phyloP scores from a whole-genome alignment of 1,140 invertebrate species.

The Phthorimaea operculella region DNA sequence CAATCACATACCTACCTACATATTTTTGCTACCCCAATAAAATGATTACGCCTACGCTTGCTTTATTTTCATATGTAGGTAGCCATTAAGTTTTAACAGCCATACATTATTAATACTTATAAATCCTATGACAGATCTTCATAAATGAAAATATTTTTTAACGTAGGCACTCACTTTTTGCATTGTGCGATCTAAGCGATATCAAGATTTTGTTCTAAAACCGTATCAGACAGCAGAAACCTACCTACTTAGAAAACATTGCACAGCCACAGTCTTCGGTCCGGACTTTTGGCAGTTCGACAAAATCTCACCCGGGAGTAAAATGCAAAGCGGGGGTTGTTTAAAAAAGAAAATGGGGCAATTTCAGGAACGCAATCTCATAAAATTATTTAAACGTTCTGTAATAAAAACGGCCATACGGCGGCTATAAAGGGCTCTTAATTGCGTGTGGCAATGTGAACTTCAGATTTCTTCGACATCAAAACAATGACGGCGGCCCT shows the following conservation, averaged over 20 bases:
- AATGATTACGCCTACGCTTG: too few relatives aligned
- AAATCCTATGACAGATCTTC: too few relatives aligned
- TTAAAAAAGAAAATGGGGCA: constrained; percentile 40
- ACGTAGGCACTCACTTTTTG: too few relatives aligned
- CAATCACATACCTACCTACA: too few relatives aligned
- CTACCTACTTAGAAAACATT: constrained; percentile 1
- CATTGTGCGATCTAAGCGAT: too few relatives aligned
- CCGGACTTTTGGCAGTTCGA: neutral
- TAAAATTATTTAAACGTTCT: constrained; percentile 48
- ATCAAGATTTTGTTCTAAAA: too few relatives aligned
- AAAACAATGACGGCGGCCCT: constrained; percentile 6
- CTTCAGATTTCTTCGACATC: constrained; percentile 8
- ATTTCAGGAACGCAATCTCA: constrained; percentile 43
- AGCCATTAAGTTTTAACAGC: too few relatives aligned
- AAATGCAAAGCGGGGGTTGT: constrained; percentile 30
- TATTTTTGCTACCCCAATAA: too few relatives aligned
- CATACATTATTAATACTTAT: too few relatives aligned
- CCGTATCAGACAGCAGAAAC: neutral
- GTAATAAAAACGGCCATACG: constrained; percentile 43
- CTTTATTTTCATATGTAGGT: too few relatives aligned
- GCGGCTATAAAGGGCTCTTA: constrained; percentile 38
- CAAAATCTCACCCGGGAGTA: constrained; percentile 6
- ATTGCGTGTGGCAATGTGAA: constrained; percentile 28
- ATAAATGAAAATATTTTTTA: too few relatives aligned
- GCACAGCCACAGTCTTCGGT: neutral